phyloP scores from a whole-genome alignment of 2,888 invertebrate genomes.

The Cephus sareptanus region DNA sequence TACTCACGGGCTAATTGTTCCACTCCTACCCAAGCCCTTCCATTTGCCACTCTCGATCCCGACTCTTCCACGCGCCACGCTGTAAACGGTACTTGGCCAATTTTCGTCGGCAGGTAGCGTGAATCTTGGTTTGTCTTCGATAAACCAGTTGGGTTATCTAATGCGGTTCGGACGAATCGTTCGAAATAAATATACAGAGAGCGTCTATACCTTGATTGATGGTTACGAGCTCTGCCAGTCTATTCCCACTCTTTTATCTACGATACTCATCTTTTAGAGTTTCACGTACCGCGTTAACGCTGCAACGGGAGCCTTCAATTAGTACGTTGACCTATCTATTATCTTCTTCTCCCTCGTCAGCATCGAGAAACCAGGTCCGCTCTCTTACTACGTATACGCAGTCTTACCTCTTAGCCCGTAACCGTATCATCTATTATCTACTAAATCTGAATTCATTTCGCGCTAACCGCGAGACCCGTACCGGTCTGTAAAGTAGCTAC shows the following conservation, averaged over 20 bases:
- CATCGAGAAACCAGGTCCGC: not conserved
- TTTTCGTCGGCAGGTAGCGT: not conserved
- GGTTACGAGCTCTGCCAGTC: not conserved
- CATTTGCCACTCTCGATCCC: not conserved
- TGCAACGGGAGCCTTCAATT: not conserved
- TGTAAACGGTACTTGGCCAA: not conserved
- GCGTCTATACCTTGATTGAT: not conserved
- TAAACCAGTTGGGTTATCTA: not conserved
- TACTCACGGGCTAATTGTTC: constrained; percentile 21
- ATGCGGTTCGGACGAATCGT: not conserved
- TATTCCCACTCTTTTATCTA: not conserved
- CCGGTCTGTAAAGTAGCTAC: not conserved
- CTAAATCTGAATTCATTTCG: not conserved
- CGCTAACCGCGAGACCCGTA: not conserved
- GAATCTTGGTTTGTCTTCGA: not conserved
- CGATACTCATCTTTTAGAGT: not conserved
- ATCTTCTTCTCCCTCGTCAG: not conserved
- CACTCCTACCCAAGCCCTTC: constrained; percentile 6
- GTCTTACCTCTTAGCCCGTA: not conserved
- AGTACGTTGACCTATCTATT: not conserved
- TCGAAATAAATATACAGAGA: not conserved
- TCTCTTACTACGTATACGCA: not conserved
- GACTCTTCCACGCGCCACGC: not conserved
- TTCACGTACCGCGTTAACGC: not conserved
- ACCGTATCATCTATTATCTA: not conserved